These are phyloP conservation scores for Pogonophryne albipinna DNA, from an alignment of 2,797 vertebrate species.

Conservation along the genomic window DNA sequence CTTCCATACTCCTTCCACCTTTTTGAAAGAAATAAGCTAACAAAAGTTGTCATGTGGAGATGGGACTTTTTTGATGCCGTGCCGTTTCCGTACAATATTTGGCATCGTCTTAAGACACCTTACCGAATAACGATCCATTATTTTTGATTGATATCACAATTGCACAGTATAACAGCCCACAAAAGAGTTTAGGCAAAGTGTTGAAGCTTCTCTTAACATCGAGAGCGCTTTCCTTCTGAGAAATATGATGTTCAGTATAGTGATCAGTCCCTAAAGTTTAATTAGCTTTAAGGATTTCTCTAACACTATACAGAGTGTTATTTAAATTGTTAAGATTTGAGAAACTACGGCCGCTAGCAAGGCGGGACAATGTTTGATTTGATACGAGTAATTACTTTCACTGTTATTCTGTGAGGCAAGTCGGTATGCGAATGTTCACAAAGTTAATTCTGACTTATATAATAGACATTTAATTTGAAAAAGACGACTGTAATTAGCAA, in stretches of 20 bases:
- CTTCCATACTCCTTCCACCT: conserved; percentile 14
- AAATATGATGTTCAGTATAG: conserved; percentile 25
- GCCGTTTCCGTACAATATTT: not conserved
- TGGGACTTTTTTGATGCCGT: conserved; percentile 8
- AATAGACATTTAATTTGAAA: not conserved
- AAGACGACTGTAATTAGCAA: too few relatives aligned
- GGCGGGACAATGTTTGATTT: not conserved
- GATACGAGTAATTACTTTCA: not conserved
- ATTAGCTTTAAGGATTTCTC: not conserved
- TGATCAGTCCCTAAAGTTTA: not conserved
- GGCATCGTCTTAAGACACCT: too few relatives aligned
- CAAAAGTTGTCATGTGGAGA: not conserved
- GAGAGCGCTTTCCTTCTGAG: conserved; percentile 22
- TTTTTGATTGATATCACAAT: conserved; percentile 4
- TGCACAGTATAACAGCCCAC: conserved; percentile 7
- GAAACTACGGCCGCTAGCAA: too few relatives aligned
- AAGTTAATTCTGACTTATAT: conserved; percentile 4
- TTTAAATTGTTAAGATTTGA: not conserved
- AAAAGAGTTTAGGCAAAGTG: conserved; percentile 6
- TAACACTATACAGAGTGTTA: conserved; percentile 32
- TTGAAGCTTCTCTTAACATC: conserved; percentile 17
- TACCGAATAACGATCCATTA: too few relatives aligned
- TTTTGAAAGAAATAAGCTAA: not conserved
- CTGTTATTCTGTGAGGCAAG: not conserved
- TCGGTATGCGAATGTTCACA: conserved; percentile 1